These are phyloP conservation scores for Oithona nana DNA, from an alignment of 2,888 invertebrate species.

Conservation along the genomic window DNA sequence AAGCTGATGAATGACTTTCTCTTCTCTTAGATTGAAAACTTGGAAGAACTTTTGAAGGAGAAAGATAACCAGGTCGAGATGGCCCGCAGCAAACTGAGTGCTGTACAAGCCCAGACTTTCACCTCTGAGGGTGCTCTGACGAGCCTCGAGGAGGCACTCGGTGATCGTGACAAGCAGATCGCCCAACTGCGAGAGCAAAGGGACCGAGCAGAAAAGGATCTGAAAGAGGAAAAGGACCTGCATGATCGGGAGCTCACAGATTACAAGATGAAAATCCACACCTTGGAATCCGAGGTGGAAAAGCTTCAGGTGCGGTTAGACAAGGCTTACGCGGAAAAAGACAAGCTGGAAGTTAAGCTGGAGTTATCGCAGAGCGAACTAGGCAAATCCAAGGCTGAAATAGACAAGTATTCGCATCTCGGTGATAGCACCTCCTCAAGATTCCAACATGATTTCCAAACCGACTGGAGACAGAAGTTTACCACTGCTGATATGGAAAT, in stretches of 20 bases:
- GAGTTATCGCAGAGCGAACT: conserved; percentile 82
- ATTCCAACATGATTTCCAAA: conserved; percentile 63
- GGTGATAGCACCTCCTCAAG: conserved; percentile 63
- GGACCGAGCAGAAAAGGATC: conserved; percentile 84
- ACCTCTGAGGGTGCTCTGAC: conserved; percentile 76
- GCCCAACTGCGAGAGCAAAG: conserved; percentile 78
- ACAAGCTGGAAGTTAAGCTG: conserved; percentile 68
- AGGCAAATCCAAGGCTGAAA: conserved; percentile 79
- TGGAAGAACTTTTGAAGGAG: conserved; percentile 89
- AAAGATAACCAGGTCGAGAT: conserved; percentile 95
- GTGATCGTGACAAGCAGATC: conserved; percentile 94
- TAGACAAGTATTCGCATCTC: conserved; percentile 76
- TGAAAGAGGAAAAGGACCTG: conserved; percentile 81
- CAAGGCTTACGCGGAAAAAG: conserved; percentile 71
- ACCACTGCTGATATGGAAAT: conserved; percentile 73
- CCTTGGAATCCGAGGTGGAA: conserved; percentile 55
- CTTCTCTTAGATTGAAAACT: conserved; percentile 66
- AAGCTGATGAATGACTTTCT: too few relatives aligned
- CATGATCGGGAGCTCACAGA: conserved; percentile 84
- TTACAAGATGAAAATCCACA: conserved; percentile 79
- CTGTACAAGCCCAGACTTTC: conserved; percentile 79
- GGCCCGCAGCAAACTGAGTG: conserved; percentile 51
- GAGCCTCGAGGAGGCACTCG: conserved; percentile 80
- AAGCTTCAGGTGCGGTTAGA: conserved; percentile 52
- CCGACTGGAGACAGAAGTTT: conserved; percentile 58